Evolutionary conservation across 2,888 invertebrate species (phyloP), one percentile per base, ranked within the genome.

Genomic region (Orchestes rusci): DNA sequence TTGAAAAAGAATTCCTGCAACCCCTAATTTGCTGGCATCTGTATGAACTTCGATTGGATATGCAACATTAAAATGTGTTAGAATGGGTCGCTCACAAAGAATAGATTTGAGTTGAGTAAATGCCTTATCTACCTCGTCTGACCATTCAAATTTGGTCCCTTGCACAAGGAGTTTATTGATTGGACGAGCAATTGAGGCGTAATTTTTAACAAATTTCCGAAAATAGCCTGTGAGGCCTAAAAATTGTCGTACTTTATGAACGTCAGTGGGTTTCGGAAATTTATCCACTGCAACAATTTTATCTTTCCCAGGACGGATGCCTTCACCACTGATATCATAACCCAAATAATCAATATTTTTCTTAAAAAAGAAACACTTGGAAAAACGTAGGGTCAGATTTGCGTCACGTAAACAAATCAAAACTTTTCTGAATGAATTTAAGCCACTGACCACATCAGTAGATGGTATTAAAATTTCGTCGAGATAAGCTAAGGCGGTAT

Each of bases 321-420:
- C 39, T 16, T 29, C 16, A 16, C 16, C 2, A 17, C n/a, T n/a
- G 3, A 33, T 40, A 30, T 39, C 30, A 15, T 39, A 32, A 4
- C 58, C 60, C 18, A 59, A 37, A 45, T 59, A 62, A 16, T 49
- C 44, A 5, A 61, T 53, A 19, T 28, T n/a, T 23, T 23, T 23
- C 27, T 23, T 23, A 23, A 23, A 23, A 23, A 23, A 23, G 27
- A 23, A 23, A 39, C 56, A 55, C 38, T 57, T 56, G 7, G 31
- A 30, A 3, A 52, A 17, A 19, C 53, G 53, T 16, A 56, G 15
- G 13, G 29, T 39, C 13, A 39, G 13, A 3, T 18, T 18, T 19
- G 28, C 33, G 2, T 35, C 16, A 5, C 31, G 13, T 35, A 50
- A 32, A 32, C 34, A 2, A n/a, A 33, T 5, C n/a, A 49, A 33